A percentile compares a stretch with the other conserved stretches of the same genome.
Conservation (phyloP, 2,888 invertebrate species). For the Nycteola revayana region DNA sequence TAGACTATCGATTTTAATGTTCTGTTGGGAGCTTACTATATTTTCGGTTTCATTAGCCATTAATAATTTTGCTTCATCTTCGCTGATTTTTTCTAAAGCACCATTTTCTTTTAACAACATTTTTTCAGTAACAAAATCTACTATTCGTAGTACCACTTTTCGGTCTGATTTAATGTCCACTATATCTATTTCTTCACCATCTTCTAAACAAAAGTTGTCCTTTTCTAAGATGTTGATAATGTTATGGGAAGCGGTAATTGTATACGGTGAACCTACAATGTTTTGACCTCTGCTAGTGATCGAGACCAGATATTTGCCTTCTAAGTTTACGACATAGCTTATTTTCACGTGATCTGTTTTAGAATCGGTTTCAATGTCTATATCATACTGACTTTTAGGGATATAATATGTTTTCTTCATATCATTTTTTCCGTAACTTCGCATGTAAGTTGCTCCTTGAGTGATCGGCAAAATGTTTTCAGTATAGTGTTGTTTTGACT, state of each 20-base stretch:
- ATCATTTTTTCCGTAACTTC: constrained; percentile 69
- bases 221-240: constrained; percentile 58
- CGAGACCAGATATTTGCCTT: constrained; percentile 81
- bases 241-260: constrained; percentile 67
- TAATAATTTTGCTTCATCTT: constrained; percentile 65
- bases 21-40: constrained; percentile 22
- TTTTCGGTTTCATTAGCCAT: constrained; percentile 51
- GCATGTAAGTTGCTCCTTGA: constrained; percentile 68
- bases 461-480: constrained; percentile 68
- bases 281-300: constrained; percentile 80
- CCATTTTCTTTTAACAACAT: constrained; percentile 80
- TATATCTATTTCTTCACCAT: constrained; percentile 75
- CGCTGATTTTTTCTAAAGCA: constrained; percentile 67
- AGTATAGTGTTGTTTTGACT: constrained; percentile 57
- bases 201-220: constrained; percentile 65
- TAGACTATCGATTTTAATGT: constrained; percentile 27
- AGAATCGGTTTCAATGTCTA: constrained; percentile 72
- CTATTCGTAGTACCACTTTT: constrained; percentile 76
- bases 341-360: constrained; percentile 76
- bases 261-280: constrained; percentile 83
- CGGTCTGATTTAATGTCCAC: constrained; percentile 66
- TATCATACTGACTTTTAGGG: constrained; percentile 74
- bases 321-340: constrained; percentile 70
- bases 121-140: constrained; percentile 81
- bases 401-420: constrained; percentile 74